Conservation (phyloP, 2,888 invertebrate genomes). For the Liopterus haemorrhoidalis region DNA sequence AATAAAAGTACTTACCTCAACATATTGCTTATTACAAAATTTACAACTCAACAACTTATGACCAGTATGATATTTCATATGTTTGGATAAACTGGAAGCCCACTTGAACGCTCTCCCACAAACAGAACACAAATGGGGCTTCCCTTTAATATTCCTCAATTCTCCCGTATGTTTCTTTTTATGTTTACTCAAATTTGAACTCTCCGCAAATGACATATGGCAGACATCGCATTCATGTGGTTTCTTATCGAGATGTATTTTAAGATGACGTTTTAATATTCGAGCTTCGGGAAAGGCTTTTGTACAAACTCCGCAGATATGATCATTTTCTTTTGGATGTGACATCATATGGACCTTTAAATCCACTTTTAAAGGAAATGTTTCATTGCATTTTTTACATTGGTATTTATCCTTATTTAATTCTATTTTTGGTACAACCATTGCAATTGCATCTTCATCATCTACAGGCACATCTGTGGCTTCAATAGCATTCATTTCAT, state of each 20-base stretch:
- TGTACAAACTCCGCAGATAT: constrained; percentile 43
- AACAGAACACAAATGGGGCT: constrained; percentile 46
- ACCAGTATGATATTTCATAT: constrained; percentile 50
- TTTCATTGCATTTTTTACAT: constrained; percentile 43
- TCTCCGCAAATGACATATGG: constrained; percentile 49
- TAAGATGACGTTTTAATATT: constrained; percentile 46
- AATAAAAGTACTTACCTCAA: constrained; percentile 40
- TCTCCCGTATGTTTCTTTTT: constrained; percentile 49
- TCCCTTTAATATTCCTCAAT: constrained; percentile 45
- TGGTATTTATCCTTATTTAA: constrained; percentile 36
- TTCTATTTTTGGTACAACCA: constrained; percentile 17
- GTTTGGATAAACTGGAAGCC: constrained; percentile 49
- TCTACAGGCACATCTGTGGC: constrained; percentile 31
- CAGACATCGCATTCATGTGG: constrained; percentile 48
- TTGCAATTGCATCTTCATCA: constrained; percentile 22
- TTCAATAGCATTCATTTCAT: constrained; percentile 27
- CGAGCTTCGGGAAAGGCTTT: constrained; percentile 46
- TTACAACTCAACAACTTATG: constrained; percentile 47
- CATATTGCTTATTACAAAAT: constrained; percentile 48
- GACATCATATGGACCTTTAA: constrained; percentile 46
- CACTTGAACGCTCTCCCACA: constrained; percentile 50
- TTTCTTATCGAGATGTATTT: constrained; percentile 47
- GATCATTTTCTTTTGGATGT: constrained; percentile 44
- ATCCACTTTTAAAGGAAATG: constrained; percentile 44
- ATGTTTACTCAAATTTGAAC: constrained; percentile 48